Evolutionary conservation across 2,797 vertebrate genomes (phyloP).

Genomic region (Anolis apletophallus): DNA sequence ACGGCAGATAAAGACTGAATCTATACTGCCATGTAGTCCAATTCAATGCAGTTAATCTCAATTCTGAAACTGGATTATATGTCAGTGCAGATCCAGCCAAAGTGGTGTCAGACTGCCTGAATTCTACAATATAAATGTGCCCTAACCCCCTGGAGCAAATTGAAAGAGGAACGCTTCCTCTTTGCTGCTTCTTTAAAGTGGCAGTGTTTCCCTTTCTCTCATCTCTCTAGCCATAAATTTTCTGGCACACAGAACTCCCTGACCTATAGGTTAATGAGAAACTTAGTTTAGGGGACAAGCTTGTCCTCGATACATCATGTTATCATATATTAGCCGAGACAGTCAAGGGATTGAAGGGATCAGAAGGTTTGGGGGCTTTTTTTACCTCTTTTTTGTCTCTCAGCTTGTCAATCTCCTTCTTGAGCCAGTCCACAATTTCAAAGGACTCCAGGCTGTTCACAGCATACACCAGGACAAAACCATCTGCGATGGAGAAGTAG

Average conservation of each 20-base stretch:
- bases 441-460: slow-evolving; percentile 93
- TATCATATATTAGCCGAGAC: neutral
- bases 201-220: neutral
- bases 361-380: fast-evolving
- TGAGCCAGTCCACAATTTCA: slow-evolving; percentile 89
- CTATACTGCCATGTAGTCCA: no score
- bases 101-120: no score
- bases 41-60: no score
- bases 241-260: neutral
- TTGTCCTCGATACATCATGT: neutral
- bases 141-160: neutral
- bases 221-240: neutral
- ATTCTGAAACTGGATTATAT: no score
- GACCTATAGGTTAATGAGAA: neutral
- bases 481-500: slow-evolving; percentile 92
- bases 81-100: no score
- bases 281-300: neutral
- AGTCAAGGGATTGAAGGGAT: neutral
- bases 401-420: slow-evolving; percentile 93
- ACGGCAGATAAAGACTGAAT: no score
- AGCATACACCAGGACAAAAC: slow-evolving; percentile 93
- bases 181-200: neutral
- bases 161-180: neutral
- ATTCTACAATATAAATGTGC: no score
- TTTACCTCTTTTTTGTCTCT: slow-evolving; percentile 95